A percentile compares a stretch with the other conserved stretches of the same genome.
Conservation (phyloP, 2,888 invertebrate species). For the Caenorhabditis doughertyi region DNA sequence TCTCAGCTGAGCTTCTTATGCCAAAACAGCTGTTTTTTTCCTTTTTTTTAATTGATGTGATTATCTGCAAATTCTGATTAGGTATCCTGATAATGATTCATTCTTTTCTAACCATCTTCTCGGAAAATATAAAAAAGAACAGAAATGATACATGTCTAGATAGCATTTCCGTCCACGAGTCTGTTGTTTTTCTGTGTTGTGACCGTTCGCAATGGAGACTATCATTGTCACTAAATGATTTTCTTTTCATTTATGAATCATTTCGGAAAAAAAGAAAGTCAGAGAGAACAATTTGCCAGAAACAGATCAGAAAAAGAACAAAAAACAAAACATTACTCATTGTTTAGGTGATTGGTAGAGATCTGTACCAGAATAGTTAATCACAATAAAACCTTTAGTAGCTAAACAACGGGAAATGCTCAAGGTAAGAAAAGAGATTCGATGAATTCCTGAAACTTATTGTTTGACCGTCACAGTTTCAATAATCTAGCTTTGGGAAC, state of each 20-base stretch:
- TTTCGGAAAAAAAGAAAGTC: conserved; percentile 7
- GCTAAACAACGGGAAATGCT: not conserved
- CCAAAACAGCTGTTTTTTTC: not conserved
- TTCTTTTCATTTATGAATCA: conserved; percentile 16
- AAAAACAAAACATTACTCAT: conserved; percentile 24
- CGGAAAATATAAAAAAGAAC: conserved; percentile 16
- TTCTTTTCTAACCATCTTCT: not conserved
- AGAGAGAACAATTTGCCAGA: not conserved
- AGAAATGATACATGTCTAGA: conserved; percentile 18
- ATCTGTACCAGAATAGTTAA: conserved; percentile 2
- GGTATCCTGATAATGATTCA: conserved; percentile 20
- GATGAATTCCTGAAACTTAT: no score
- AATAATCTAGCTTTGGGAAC: no score
- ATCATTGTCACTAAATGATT: not conserved
- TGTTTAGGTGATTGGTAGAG: conserved; percentile 1
- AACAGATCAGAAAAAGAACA: not conserved
- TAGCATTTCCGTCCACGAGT: conserved; percentile 4
- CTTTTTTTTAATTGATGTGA: not conserved
- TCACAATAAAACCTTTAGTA: not conserved
- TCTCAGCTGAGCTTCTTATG: conserved; percentile 14
- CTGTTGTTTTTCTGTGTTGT: conserved; percentile 29
- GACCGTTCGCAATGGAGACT: conserved; percentile 1
- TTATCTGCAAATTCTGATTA: not conserved
- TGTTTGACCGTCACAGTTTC: no score
- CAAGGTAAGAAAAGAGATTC: not conserved